Evolutionary conservation across 2,797 vertebrate species (phyloP).

Genomic region (Salmo trutta): DNA sequence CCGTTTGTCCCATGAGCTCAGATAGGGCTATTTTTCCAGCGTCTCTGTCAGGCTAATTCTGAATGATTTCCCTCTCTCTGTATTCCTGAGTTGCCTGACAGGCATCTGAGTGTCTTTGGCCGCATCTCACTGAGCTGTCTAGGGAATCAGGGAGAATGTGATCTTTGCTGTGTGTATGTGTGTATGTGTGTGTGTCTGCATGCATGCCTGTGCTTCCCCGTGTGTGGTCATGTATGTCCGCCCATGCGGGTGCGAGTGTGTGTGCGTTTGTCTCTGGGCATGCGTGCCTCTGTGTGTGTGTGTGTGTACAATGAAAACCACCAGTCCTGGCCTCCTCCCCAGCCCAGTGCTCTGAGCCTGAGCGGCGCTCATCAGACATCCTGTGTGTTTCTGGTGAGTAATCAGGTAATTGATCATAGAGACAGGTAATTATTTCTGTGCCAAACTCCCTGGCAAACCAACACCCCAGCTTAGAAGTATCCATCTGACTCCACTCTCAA

Average conservation of each 20-base stretch:
- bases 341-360: slow-evolving; percentile 23
- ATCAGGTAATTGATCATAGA: slow-evolving; percentile 83
- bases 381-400: slow-evolving; percentile 75
- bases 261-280: slow-evolving; percentile 7
- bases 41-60: slow-evolving; percentile 39
- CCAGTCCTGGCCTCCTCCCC: slow-evolving; percentile 27
- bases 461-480: slow-evolving; percentile 69
- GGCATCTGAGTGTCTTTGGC: slow-evolving; percentile 57
- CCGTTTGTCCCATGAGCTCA: slow-evolving; percentile 31
- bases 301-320: not conserved
- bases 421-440: slow-evolving; percentile 81
- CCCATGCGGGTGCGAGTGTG: not conserved
- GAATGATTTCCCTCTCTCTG: slow-evolving; percentile 53
- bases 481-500: slow-evolving; percentile 62
- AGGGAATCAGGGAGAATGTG: slow-evolving; percentile 34
- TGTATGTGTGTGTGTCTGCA: slow-evolving; percentile 11
- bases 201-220: slow-evolving; percentile 14
- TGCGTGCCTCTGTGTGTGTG: slow-evolving; percentile 6
- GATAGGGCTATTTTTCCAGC: slow-evolving; percentile 31
- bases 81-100: slow-evolving; percentile 46
- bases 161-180: slow-evolving; percentile 19
- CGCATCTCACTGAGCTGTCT: slow-evolving; percentile 41
- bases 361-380: slow-evolving; percentile 60
- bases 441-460: slow-evolving; percentile 74
- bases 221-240: slow-evolving; percentile 14